Evolutionary conservation across 2,797 vertebrate species (phyloP), one percentile per base, ranked within the genome.

Genomic region (Semaprochilodus insignis): DNA sequence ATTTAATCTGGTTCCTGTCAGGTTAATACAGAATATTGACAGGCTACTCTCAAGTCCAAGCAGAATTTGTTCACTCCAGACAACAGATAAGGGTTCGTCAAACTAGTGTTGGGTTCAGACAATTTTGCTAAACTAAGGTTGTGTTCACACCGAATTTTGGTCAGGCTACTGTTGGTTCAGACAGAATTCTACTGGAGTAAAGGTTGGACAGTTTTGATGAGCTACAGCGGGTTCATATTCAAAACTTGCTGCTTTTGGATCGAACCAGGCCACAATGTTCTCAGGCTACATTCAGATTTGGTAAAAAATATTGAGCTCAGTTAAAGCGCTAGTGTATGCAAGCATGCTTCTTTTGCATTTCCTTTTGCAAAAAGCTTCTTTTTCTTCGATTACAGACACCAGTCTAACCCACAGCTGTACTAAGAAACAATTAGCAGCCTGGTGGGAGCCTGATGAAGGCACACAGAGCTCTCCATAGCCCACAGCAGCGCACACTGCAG

Each of bases 401-500:
- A 13, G 27, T 23, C 66, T 77, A 54, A 73, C 67, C 74, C 78
- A 80, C 77, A 62, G 65, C 65, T 75, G 65, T 31, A 63, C 57
- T 25, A 77, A 71, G 14, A 84, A 81, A 77, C 66, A 71, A 77
- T 80, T 81, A 63, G 72, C 52, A n/a, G 44, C 74, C 74, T 27
- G 31, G 40, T 23, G 78, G 62, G 73, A 71, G 65, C 34, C 57
- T 65, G 51, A 65, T 21, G 55, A 74, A 65, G 31, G 48, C 34
- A 14, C 15, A 54, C 10, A 16, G 31, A 27, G 60, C 63, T 77
- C 74, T 36, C 74, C 36, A 69, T 62, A 23, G 51, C 57, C 19
- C 48, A 66, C 51, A 75, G 51, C 57, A 25, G 55, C 25, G 17
- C 21, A 40, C 57, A 59, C 36, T n/a, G 57, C 74, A 63, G 17